Percentiles rank a stretch among this genome's conserved stretches.
These are phyloP conservation scores for Drosophila ohnishii DNA, from an alignment of 1,140 invertebrate genomes.

Conservation along the genomic window DNA sequence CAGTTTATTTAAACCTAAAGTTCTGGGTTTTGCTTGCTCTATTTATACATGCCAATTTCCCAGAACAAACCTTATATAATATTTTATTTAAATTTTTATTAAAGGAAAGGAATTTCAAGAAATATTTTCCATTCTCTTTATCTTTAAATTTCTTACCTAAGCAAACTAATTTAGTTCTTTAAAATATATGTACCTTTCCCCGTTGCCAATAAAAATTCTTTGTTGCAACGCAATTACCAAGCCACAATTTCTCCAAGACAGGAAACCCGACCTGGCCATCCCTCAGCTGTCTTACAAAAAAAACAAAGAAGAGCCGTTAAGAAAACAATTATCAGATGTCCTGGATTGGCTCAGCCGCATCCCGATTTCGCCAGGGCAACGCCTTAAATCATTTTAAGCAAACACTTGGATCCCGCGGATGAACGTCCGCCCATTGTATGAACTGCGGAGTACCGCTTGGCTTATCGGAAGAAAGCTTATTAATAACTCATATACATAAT, in stretches of 20 bases:
- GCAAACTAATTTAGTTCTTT: background rate
- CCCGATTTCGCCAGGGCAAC: slow-evolving; percentile 42
- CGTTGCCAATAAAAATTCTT: too few species aligned
- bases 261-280: background rate
- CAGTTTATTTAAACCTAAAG: background rate
- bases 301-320: slow-evolving; percentile 19
- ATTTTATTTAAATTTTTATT: too few species aligned
- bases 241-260: background rate
- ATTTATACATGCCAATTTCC: background rate
- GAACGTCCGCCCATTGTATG: slow-evolving; percentile 61
- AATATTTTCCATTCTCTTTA: background rate
- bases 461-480: slow-evolving; percentile 74
- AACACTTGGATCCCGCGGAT: slow-evolving; percentile 56
- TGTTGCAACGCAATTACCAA: background rate
- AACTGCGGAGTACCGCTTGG: slow-evolving; percentile 28
- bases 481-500: slow-evolving; percentile 70
- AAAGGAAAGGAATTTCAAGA: background rate
- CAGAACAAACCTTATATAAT: too few species aligned
- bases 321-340: slow-evolving; percentile 62
- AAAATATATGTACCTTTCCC: background rate
- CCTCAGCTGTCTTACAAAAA: background rate
- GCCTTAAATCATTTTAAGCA: slow-evolving; percentile 71
- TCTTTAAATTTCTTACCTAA: background rate
- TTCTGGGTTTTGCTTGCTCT: too few species aligned
- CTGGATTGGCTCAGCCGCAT: slow-evolving; percentile 51